phyloP scores from a whole-genome alignment of 2,113 vertebrate species.

The Serilophus lunatus region DNA sequence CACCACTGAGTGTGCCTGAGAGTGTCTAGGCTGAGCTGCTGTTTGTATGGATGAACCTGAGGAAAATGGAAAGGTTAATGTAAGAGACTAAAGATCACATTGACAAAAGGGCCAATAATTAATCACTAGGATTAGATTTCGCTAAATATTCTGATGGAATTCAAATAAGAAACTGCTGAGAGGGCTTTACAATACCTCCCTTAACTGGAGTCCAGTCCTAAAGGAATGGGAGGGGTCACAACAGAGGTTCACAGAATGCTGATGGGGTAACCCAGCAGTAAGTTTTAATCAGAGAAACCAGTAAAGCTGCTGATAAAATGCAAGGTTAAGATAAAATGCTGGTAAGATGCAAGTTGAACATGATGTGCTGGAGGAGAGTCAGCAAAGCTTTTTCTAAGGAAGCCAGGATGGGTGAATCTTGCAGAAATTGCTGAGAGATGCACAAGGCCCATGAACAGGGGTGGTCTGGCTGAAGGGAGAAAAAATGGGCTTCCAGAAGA shows the following conservation, averaged over 20 bases:
- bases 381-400: background rate
- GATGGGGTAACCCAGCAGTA: background rate
- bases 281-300: background rate
- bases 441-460: rapidly evolving
- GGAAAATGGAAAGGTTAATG: background rate
- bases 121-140: background rate
- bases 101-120: background rate
- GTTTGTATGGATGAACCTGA: background rate
- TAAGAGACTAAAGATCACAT: background rate
- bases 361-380: background rate
- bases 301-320: background rate
- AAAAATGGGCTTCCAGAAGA: rapidly evolving
- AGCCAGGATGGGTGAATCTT: background rate
- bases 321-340: background rate
- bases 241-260: background rate
- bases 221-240: background rate
- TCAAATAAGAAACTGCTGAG: background rate
- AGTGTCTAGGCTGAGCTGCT: background rate
- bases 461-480: rapidly evolving
- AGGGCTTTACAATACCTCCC: background rate
- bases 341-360: background rate
- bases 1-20: background rate
- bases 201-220: background rate
- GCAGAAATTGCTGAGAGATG: background rate
- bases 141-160: background rate